Conservation (phyloP, 2,113 vertebrate species). For the Myxocyprinus asiaticus region DNA sequence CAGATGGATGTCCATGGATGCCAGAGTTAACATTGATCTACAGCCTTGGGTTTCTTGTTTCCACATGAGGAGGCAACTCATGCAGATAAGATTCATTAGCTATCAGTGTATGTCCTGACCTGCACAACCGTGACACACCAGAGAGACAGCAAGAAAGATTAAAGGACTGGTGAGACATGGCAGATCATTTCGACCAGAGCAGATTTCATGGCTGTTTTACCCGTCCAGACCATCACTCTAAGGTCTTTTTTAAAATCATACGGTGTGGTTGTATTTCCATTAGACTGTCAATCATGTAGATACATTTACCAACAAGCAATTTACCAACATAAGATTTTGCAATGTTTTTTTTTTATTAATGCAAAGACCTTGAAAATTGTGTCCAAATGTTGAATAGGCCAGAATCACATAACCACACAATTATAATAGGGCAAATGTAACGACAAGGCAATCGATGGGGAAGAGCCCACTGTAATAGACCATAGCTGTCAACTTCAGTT, state of each 20-base stretch:
- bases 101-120: slow-evolving; percentile 12
- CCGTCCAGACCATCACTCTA: slow-evolving; percentile 2
- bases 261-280: not conserved
- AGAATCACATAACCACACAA: too few relatives aligned
- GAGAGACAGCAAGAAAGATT: slow-evolving; percentile 8
- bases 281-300: slow-evolving; percentile 2
- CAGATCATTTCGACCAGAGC: not conserved
- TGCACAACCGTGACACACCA: slow-evolving; percentile 1
- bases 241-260: not conserved
- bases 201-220: not conserved
- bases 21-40: slow-evolving; percentile 19
- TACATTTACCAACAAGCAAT: too few relatives aligned
- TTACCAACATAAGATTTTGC: not conserved
- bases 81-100: slow-evolving; percentile 31
- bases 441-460: not conserved
- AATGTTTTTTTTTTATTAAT: slow-evolving; percentile 1
- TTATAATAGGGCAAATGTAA: slow-evolving; percentile 3
- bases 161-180: not conserved
- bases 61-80: slow-evolving; percentile 10
- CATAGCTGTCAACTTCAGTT: not conserved
- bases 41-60: slow-evolving; percentile 4
- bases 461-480: not conserved
- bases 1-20: slow-evolving; percentile 22
- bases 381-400: not conserved
- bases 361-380: not conserved